Evolutionary conservation across 2,113 vertebrate genomes (phyloP).

Genomic region (Origma solitaria): DNA sequence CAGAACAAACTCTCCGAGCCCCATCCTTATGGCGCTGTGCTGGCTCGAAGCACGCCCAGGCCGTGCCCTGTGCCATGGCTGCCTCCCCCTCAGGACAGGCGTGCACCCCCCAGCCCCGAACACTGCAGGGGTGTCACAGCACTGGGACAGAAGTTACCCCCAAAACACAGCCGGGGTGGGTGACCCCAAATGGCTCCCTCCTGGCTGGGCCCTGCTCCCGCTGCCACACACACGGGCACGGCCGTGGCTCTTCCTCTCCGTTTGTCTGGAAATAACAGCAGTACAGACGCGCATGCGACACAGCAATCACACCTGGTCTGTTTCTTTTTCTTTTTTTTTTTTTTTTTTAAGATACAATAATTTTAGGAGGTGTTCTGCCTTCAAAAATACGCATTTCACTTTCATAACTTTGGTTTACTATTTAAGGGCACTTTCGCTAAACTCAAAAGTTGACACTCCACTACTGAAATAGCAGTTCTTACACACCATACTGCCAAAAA

Average conservation of each 20-base stretch:
- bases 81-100: background rate
- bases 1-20: fast-evolving
- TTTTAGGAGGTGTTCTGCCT: background rate
- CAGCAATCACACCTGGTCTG: background rate
- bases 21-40: fast-evolving
- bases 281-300: background rate
- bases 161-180: fast-evolving
- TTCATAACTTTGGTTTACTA: background rate
- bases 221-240: fast-evolving
- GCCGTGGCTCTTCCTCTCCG: background rate
- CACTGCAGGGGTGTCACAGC: background rate
- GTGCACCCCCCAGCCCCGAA: fast-evolving
- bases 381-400: background rate
- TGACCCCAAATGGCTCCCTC: background rate
- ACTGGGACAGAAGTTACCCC: background rate
- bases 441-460: background rate
- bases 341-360: background rate
- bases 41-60: fast-evolving
- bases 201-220: background rate
- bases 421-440: background rate
- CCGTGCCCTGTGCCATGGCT: background rate
- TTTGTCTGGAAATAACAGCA: background rate
- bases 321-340: background rate
- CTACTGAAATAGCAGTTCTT: background rate
- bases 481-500: background rate